Evolutionary conservation across 2,113 vertebrate genomes (phyloP), one percentile per base, ranked within the genome.

Genomic region (Sphyrna mokarran): DNA sequence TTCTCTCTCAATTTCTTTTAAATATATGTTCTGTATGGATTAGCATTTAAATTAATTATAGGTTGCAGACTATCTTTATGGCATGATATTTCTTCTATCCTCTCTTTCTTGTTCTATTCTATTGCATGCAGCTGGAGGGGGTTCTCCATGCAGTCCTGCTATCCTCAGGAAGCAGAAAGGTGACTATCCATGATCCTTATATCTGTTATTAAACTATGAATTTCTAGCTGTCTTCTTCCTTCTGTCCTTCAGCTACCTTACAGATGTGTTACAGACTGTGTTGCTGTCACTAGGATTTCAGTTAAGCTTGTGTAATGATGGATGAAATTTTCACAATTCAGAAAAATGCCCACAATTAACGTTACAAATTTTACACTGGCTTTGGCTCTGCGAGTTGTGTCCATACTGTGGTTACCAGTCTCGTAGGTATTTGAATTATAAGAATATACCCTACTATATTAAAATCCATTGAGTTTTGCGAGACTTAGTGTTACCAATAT

Each of bases 141-240:
- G 98, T 97, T 98, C 99, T 97, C 98, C 99, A 96, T 98, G 98
- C 98, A 99, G 99, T 97, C 99, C 99, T 97, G 98, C 98, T 96
- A 97, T 99, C 97, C 97, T 98, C 96, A 99, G 99, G 98, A 99
- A 99, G 97, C 98, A 98, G 97, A 99, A 98, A 99, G 99, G 99
- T 99, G 98, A 99, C 97, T 98, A 98, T 97, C 96, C 96, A 96
- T 78, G 61, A 23, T 43, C 37, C 80, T 83, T 83, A 43, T 18
- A 40, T 90, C 3, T 90, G 3, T 66, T 66, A 63, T 93, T 66
- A 5, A 93, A 9, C 80, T 83, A 18, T 95, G 95, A 94, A 96
- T 95, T 96, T 96, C 96, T 89, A 95, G 96, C 96, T 96, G 13
- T 33, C 7, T 96, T 97, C 1, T 96, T 96, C 90, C 70, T 96